A percentile compares a stretch with the other conserved stretches of the same genome.
Conservation (phyloP, 2,888 invertebrate species). For the Oxycera nigricornis region DNA sequence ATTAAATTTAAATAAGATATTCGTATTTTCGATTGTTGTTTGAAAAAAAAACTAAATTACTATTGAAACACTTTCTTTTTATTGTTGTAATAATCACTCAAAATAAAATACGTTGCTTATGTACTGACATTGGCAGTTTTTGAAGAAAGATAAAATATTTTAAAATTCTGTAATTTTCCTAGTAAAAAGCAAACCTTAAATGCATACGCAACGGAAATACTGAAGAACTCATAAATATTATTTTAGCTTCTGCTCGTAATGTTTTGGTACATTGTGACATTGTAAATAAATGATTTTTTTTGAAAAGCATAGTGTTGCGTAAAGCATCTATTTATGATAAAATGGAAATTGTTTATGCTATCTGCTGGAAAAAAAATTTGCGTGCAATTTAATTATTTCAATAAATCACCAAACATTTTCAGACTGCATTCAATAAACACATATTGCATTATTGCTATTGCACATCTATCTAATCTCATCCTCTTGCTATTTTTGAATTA, state of each 20-base stretch:
- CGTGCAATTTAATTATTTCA: not conserved
- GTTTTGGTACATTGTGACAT: not conserved
- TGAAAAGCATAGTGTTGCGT: not conserved
- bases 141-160: too few species aligned
- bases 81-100: too few species aligned
- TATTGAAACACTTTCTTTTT: too few species aligned
- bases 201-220: not conserved
- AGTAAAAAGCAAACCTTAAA: too few species aligned
- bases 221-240: not conserved
- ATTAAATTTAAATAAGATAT: too few species aligned
- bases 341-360: constrained; percentile 3
- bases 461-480: constrained; percentile 1
- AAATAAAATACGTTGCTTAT: too few species aligned
- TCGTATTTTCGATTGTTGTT: too few species aligned
- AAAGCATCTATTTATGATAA: not conserved
- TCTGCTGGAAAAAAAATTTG: not conserved
- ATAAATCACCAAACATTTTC: not conserved
- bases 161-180: too few species aligned
- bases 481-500: not conserved
- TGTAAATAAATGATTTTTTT: constrained; percentile 6
- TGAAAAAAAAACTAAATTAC: too few species aligned
- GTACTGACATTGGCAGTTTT: too few species aligned
- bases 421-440: not conserved
- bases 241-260: not conserved
- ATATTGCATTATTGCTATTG: constrained; percentile 4